phyloP scores from a whole-genome alignment of 2,113 vertebrate genomes.

The Peromyscus leucopus region DNA sequence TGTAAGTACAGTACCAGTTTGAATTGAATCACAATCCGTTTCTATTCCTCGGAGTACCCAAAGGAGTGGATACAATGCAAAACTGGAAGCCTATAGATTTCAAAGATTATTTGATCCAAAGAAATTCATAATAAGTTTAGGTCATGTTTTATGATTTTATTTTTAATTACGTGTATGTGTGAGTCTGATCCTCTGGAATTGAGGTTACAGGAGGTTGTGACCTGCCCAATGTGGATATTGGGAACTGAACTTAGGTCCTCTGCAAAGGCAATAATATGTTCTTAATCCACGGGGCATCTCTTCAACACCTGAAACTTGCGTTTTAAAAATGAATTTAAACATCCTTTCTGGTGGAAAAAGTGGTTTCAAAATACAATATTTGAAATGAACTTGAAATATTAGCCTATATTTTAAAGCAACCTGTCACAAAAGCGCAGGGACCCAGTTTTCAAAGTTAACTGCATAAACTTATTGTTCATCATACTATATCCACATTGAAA shows the following conservation, averaged over 20 bases:
- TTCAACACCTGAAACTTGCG: neutral
- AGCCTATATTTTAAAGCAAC: conserved; percentile 21
- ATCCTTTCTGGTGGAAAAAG: conserved; percentile 29
- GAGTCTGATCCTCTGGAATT: neutral
- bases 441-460: conserved; percentile 24
- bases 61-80: neutral
- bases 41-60: conserved; percentile 20
- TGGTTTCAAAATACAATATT: conserved; percentile 55
- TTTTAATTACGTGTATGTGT: neutral
- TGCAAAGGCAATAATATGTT: neutral
- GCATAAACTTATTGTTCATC: neutral
- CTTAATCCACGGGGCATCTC: neutral
- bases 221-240: neutral
- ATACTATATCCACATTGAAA: conserved; percentile 37
- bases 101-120: conserved; percentile 18
- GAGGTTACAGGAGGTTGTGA: neutral
- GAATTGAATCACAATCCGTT: neutral
- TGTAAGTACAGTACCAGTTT: neutral
- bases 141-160: neutral
- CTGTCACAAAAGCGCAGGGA: conserved; percentile 15
- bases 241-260: neutral
- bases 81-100: neutral
- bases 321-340: conserved; percentile 60
- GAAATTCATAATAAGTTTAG: neutral
- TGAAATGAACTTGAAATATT: conserved; percentile 53